These are phyloP conservation scores for Acronicta alni DNA, from an alignment of 2,888 invertebrate species.

Conservation along the genomic window DNA sequence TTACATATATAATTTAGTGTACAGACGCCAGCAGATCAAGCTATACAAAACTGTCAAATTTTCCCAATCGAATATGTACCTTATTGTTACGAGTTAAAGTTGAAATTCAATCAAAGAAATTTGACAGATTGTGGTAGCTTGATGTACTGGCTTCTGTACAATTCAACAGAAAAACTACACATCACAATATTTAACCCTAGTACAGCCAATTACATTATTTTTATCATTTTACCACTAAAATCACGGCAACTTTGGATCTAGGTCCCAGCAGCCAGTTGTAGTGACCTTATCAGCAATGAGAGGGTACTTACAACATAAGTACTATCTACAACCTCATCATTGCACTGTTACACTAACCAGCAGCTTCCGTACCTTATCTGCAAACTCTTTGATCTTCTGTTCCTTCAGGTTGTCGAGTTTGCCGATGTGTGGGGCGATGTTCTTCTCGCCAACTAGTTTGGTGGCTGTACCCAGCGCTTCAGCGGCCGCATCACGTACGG, in stretches of 20 bases:
- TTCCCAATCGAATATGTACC: no score
- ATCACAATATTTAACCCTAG: no score
- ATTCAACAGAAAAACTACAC: no score
- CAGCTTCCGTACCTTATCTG: constrained; percentile 91
- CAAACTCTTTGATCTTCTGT: constrained; percentile 97
- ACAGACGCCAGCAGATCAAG: no score
- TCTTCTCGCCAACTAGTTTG: constrained; percentile 98
- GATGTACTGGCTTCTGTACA: no score
- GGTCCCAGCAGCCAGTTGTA: neutral
- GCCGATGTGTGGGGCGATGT: constrained; percentile 94
- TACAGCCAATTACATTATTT: neutral
- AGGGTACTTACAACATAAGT: constrained; percentile 27
- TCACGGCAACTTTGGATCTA: no score
- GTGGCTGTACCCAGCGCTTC: constrained; percentile 98
- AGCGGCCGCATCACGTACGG: constrained; percentile 97
- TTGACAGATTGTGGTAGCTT: no score
- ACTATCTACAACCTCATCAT: constrained; percentile 29
- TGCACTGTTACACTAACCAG: constrained; percentile 39
- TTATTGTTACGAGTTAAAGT: no score
- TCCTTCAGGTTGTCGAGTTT: constrained; percentile 97
- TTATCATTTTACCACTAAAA: no score
- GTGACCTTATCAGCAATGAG: constrained; percentile 20
- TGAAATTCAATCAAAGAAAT: no score
- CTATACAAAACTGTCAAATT: no score
- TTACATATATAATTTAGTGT: neutral